A percentile compares a stretch with the other conserved stretches of the same genome.
phyloP scores from a whole-genome alignment of 2,113 vertebrate species.

The Prunella fulvescens region DNA sequence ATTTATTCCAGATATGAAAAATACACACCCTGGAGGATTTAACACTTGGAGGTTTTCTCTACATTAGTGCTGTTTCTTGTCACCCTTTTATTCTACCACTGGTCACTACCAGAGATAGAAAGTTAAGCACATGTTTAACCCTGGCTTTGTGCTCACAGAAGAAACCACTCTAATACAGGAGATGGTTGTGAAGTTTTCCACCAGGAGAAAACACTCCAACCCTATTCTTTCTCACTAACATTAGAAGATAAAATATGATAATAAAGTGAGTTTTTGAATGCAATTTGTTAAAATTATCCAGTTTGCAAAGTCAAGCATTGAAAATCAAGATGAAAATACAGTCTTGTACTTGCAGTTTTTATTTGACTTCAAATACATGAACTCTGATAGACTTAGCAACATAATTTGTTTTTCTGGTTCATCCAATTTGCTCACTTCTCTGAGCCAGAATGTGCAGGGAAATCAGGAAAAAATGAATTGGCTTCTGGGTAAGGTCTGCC shows the following conservation, averaged over 20 bases:
- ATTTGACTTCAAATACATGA: neutral
- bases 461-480: neutral
- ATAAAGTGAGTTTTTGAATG: neutral
- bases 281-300: neutral
- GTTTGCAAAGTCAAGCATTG: neutral
- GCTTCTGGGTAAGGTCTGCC: neutral
- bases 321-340: neutral
- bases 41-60: neutral
- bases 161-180: neutral
- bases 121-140: fast-evolving
- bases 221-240: neutral
- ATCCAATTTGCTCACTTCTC: neutral
- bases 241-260: neutral
- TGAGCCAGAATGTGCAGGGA: neutral
- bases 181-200: neutral
- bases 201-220: neutral
- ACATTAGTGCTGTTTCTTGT: neutral
- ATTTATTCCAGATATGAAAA: neutral
- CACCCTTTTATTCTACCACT: neutral
- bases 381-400: neutral
- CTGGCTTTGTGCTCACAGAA: neutral
- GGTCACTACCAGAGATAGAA: neutral
- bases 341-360: neutral
- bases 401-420: neutral
- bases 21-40: neutral